These are phyloP conservation scores for Chrosomus eos DNA, from an alignment of 2,797 vertebrate species.

Conservation along the genomic window DNA sequence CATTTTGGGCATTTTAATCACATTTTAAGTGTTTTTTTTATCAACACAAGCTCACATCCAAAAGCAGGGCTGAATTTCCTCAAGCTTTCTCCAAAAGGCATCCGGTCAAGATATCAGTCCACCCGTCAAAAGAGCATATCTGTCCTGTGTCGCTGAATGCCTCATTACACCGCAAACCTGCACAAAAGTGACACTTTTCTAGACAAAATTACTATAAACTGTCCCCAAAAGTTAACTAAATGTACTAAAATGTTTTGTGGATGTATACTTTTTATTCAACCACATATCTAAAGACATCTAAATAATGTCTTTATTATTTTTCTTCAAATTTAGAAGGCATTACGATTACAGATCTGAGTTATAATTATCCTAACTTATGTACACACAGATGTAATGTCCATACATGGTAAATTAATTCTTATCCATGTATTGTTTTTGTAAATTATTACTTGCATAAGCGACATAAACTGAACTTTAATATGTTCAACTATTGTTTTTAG, in stretches of 20 bases:
- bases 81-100: slow-evolving; percentile 4
- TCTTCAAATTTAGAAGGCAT: neutral
- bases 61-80: slow-evolving; percentile 18
- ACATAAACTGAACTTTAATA: neutral
- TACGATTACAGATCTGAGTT: neutral
- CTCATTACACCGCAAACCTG: slow-evolving; percentile 1
- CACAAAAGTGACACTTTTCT: slow-evolving; percentile 2
- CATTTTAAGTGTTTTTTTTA: slow-evolving; percentile 16
- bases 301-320: neutral
- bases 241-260: neutral
- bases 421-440: neutral
- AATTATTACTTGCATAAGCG: neutral
- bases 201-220: neutral
- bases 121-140: neutral
- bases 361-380: neutral
- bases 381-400: neutral
- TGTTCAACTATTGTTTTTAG: neutral
- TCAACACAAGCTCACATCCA: neutral
- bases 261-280: neutral
- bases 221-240: neutral
- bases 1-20: slow-evolving; percentile 17
- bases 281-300: neutral
- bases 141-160: slow-evolving; percentile 6
- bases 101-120: neutral
- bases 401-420: neutral